Evolutionary conservation across 2,888 invertebrate genomes (phyloP).

Genomic region (Netelia melanura): DNA sequence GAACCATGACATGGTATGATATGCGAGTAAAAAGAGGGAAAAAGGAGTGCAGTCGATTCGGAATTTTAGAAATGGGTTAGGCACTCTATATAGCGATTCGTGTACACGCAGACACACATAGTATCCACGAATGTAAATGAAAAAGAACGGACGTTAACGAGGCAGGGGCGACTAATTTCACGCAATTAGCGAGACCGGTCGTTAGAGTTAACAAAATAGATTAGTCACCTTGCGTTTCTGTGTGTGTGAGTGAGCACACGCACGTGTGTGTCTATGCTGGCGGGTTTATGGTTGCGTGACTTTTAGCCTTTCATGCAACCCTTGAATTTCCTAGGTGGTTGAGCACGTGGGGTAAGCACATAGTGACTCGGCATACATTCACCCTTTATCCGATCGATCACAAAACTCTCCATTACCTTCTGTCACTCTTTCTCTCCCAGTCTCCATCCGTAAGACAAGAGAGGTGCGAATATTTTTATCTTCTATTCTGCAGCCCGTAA

Average conservation of each 20-base stretch:
- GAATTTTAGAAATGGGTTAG: slow-evolving; percentile 33
- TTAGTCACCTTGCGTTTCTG: slow-evolving; percentile 63
- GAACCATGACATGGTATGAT: slow-evolving; percentile 13
- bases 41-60: slow-evolving; percentile 33
- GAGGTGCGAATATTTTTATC: slow-evolving; percentile 25
- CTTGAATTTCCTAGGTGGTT: slow-evolving; percentile 14
- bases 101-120: background rate
- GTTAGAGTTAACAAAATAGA: slow-evolving; percentile 74
- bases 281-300: too few species aligned
- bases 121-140: background rate
- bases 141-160: slow-evolving; percentile 58
- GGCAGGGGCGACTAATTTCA: slow-evolving; percentile 76
- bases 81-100: background rate
- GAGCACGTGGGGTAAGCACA: slow-evolving; percentile 49
- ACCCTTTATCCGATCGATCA: slow-evolving; percentile 67
- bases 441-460: slow-evolving; percentile 2
- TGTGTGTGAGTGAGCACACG: slow-evolving; percentile 4
- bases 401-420: slow-evolving; percentile 33
- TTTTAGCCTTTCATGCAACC: background rate
- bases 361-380: slow-evolving; percentile 61
- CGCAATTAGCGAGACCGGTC: slow-evolving; percentile 76
- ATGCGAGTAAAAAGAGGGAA: slow-evolving; percentile 6
- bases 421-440: slow-evolving; percentile 35
- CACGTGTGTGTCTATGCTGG: slow-evolving; percentile 3
- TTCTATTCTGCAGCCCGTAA: slow-evolving; percentile 28